Evolutionary conservation across 2,113 vertebrate species (phyloP).

Genomic region (Phrynocephalus versicolor): DNA sequence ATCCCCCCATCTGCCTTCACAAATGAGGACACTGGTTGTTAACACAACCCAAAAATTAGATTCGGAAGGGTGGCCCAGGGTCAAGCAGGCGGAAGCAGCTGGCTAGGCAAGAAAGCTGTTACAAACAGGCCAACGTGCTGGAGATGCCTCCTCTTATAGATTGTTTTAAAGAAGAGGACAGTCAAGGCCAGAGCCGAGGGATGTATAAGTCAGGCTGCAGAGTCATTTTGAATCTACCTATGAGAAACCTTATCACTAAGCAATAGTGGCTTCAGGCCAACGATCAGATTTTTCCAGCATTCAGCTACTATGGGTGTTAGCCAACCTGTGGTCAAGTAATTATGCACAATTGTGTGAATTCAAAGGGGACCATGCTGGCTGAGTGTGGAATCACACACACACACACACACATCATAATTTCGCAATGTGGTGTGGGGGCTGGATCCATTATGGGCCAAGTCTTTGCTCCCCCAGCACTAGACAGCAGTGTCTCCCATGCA

Average conservation of each 20-base stretch:
- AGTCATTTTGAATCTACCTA: accelerated
- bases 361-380: no score
- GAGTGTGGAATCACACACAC: no score
- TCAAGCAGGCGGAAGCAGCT: accelerated
- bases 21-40: not conserved
- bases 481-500: no score
- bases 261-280: not conserved
- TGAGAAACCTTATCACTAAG: not conserved
- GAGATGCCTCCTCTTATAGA: not conserved
- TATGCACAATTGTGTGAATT: no score
- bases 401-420: no score
- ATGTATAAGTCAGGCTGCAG: not conserved
- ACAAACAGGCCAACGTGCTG: not conserved
- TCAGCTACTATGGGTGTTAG: not conserved
- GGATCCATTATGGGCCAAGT: no score
- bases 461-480: not conserved
- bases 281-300: not conserved
- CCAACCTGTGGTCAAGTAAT: no score
- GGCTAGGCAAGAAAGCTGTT: not conserved
- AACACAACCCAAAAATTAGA: conserved; percentile 15
- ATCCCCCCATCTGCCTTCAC: not conserved
- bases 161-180: not conserved
- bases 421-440: no score
- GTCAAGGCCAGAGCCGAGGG: accelerated
- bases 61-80: conserved; percentile 10